Percentiles rank a stretch among this genome's conserved stretches.
Evolutionary conservation across 2,888 invertebrate species (phyloP).

Genomic region (Margaritifera margaritifera): DNA sequence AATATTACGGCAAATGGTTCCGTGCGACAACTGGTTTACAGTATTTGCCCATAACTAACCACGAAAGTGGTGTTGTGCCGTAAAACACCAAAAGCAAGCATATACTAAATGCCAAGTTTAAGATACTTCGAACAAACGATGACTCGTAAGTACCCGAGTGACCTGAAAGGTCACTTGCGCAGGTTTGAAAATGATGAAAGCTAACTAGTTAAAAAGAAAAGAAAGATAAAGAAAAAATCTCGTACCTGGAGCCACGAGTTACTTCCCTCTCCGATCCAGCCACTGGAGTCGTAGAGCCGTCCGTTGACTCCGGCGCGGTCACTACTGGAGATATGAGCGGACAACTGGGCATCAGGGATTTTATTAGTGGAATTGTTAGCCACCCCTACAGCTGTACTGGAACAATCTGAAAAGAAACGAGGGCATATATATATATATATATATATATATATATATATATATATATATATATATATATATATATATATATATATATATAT

Average conservation of each 20-base stretch:
- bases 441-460: background rate
- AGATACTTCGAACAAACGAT: background rate
- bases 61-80: too few relatives aligned
- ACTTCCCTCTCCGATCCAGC: slow-evolving; percentile 37
- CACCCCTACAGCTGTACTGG: slow-evolving; percentile 34
- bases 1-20: too few relatives aligned
- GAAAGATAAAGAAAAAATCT: too few relatives aligned
- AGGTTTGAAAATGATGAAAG: too few relatives aligned
- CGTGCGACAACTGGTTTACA: too few relatives aligned
- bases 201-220: too few relatives aligned
- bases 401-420: slow-evolving; percentile 28
- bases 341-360: slow-evolving; percentile 46
- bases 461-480: too few relatives aligned
- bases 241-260: slow-evolving; percentile 43
- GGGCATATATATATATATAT: too few relatives aligned
- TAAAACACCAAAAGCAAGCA: too few relatives aligned
- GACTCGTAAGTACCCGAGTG: background rate
- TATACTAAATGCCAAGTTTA: too few relatives aligned
- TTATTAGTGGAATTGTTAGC: slow-evolving; percentile 13
- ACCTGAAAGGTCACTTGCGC: background rate
- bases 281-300: slow-evolving; percentile 31
- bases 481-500: too few relatives aligned
- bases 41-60: too few relatives aligned
- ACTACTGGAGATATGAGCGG: slow-evolving; percentile 35
- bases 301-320: slow-evolving; percentile 39